A percentile compares a stretch with the other conserved stretches of the same genome.
These are phyloP conservation scores for Gonatopus flavifemur DNA, from an alignment of 1,140 invertebrate genomes.

Conservation along the genomic window DNA sequence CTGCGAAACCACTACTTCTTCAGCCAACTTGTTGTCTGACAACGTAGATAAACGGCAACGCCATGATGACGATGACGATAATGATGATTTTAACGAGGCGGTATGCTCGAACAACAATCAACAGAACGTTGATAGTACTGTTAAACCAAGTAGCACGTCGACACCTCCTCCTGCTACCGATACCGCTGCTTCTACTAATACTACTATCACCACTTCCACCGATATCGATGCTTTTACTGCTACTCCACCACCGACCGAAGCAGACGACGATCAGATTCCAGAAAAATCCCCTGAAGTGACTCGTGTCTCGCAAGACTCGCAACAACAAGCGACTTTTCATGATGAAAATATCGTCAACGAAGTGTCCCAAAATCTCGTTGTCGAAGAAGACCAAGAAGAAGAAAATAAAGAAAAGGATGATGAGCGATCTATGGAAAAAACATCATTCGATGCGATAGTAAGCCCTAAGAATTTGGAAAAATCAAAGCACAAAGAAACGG, in stretches of 20 bases:
- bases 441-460: background rate
- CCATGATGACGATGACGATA: too few species aligned
- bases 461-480: background rate
- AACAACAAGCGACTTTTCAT: too few species aligned
- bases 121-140: conserved; percentile 31
- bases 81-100: conserved; percentile 45
- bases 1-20: conserved; percentile 50
- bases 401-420: background rate
- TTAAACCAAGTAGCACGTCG: conserved; percentile 24
- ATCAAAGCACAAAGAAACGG: conserved; percentile 25
- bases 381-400: too few species aligned
- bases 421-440: background rate
- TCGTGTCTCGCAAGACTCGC: too few species aligned
- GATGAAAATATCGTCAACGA: too few species aligned
- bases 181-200: too few species aligned
- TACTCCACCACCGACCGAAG: too few species aligned
- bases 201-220: too few species aligned
- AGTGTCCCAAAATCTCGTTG: too few species aligned
- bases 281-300: too few species aligned
- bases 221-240: too few species aligned
- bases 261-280: too few species aligned
- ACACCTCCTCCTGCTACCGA: conserved; percentile 18
- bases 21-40: conserved; percentile 57
- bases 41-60: conserved; percentile 56
- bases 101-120: conserved; percentile 34